phyloP scores from a whole-genome alignment of 2,888 invertebrate genomes.

The Mimumesa dahlbomi region DNA sequence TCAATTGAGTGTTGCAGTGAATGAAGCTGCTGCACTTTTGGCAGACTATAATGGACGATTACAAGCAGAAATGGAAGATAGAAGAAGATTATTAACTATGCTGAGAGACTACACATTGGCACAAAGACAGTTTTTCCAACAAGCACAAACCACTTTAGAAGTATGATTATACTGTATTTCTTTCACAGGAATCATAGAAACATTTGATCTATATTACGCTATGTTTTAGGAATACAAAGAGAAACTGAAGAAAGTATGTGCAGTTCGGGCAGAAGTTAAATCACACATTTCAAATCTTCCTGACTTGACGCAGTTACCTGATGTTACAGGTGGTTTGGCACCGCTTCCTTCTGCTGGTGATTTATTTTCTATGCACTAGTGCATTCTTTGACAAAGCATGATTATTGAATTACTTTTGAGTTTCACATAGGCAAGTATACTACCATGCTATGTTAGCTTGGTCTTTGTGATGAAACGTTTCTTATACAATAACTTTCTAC shows the following conservation, averaged over 20 bases:
- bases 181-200: neutral
- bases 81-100: conserved; percentile 92
- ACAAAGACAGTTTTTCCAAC: conserved; percentile 91
- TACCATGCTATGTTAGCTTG: conserved; percentile 50
- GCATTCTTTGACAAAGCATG: conserved; percentile 32
- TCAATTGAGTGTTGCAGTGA: conserved; percentile 90
- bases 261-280: conserved; percentile 93
- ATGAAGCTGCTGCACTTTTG: conserved; percentile 92
- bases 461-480: conserved; percentile 42
- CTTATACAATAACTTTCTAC: conserved; percentile 46
- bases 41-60: conserved; percentile 94
- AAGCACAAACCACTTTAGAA: conserved; percentile 93
- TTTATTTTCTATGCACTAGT: conserved; percentile 88
- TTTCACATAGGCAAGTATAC: conserved; percentile 42
- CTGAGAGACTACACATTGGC: conserved; percentile 92
- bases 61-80: conserved; percentile 93
- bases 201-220: neutral
- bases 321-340: conserved; percentile 94
- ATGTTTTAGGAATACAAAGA: conserved; percentile 92
- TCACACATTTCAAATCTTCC: conserved; percentile 96
- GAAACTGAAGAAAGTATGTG: conserved; percentile 92
- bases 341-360: conserved; percentile 98
- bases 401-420: conserved; percentile 47
- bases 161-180: conserved; percentile 80
- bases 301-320: conserved; percentile 94